These are phyloP conservation scores for Pelochelys cantorii DNA, from an alignment of 2,797 vertebrate species.

Conservation along the genomic window DNA sequence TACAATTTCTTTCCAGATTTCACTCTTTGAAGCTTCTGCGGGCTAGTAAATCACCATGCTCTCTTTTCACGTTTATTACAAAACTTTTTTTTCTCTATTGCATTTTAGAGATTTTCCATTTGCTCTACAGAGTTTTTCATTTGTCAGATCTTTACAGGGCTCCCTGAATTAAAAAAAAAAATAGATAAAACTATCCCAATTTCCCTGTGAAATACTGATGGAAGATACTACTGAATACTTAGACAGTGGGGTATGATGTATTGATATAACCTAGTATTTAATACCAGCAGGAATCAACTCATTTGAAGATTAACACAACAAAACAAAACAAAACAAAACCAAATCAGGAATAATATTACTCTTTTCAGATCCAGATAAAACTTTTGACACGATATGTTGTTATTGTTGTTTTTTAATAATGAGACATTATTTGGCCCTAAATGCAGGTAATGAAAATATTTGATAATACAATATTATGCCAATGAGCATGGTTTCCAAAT, in stretches of 20 bases:
- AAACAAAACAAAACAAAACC: background rate
- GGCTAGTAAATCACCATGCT: background rate
- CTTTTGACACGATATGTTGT: background rate
- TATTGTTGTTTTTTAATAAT: background rate
- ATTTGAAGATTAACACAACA: background rate
- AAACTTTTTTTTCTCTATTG: background rate
- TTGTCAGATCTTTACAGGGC: background rate
- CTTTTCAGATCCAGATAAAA: background rate
- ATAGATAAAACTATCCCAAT: background rate
- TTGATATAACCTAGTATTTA: background rate
- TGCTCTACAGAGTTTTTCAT: background rate
- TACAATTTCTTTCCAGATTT: conserved; percentile 26
- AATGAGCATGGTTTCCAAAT: background rate
- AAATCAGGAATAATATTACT: background rate
- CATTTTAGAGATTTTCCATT: background rate
- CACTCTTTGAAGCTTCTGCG: background rate
- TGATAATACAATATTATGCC: background rate
- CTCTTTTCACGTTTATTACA: background rate
- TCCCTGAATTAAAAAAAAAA: background rate
- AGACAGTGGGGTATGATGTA: background rate
- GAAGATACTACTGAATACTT: background rate
- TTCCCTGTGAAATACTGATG: background rate
- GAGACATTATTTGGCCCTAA: background rate
- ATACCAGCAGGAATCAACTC: background rate
- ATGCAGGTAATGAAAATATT: background rate